Evolutionary conservation across 2,113 vertebrate genomes (phyloP).

Genomic region (Lepidothrix coronata): DNA sequence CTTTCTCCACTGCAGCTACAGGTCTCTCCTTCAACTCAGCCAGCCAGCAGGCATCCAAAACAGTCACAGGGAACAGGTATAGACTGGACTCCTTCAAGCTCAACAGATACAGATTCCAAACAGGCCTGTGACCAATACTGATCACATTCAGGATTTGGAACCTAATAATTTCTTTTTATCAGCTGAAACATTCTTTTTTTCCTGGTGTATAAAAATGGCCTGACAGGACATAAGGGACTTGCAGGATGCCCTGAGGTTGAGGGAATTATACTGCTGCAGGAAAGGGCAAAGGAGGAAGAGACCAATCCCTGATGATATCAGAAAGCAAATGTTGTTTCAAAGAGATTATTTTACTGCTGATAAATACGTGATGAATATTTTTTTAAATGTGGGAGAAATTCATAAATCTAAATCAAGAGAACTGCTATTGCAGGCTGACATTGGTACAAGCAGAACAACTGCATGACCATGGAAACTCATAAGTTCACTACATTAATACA

Average conservation of each 20-base stretch:
- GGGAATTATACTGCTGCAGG: neutral
- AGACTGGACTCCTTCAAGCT: neutral
- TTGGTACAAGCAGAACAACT: neutral
- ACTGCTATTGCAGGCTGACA: neutral
- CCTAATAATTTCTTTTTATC: neutral
- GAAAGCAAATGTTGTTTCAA: neutral
- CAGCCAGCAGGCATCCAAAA: neutral
- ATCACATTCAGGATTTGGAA: neutral
- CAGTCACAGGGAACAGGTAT: neutral
- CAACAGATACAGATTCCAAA: neutral
- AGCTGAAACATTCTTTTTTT: neutral
- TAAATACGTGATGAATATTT: neutral
- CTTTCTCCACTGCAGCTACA: neutral
- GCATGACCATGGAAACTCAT: neutral
- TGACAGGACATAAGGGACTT: neutral
- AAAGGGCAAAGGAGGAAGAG: neutral
- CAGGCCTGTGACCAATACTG: neutral
- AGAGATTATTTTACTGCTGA: neutral
- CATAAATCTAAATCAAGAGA: neutral
- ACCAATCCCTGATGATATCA: neutral
- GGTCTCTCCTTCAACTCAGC: neutral
- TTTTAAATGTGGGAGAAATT: neutral
- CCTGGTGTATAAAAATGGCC: neutral
- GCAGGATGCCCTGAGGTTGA: fast-evolving
- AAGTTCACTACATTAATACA: neutral